Evolutionary conservation across 2,797 vertebrate species (phyloP).

Genomic region (Danio jaintianensis): DNA sequence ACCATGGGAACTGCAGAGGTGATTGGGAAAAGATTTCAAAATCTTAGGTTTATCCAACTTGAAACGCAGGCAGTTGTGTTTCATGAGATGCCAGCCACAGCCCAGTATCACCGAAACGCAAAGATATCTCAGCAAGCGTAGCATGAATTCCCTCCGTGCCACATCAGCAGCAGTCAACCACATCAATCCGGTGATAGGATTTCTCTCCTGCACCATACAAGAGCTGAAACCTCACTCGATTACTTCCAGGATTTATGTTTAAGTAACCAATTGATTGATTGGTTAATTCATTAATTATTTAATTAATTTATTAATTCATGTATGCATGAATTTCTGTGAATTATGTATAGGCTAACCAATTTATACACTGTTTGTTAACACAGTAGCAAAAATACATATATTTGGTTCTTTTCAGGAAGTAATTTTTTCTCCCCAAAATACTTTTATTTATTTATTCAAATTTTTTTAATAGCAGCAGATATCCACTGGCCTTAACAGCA

Average conservation of each 20-base stretch:
- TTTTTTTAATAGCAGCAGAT: too few species aligned
- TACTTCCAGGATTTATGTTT: not conserved
- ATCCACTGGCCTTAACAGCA: too few species aligned
- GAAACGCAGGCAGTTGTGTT: slow-evolving; percentile 28
- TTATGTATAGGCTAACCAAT: too few species aligned
- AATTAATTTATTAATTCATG: not conserved
- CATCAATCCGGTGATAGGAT: not conserved
- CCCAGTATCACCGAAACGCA: not conserved
- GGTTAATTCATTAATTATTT: not conserved
- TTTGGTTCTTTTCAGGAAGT: too few species aligned
- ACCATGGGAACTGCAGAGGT: slow-evolving; percentile 30
- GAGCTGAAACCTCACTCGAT: not conserved
- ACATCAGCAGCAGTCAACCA: not conserved
- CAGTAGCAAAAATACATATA: too few species aligned
- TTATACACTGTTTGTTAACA: too few species aligned
- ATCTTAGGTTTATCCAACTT: slow-evolving; percentile 27
- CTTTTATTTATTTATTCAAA: too few species aligned
- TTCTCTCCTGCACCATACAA: not conserved
- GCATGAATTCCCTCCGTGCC: not conserved
- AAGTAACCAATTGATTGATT: not conserved
- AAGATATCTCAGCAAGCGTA: not conserved
- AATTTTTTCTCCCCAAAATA: too few species aligned
- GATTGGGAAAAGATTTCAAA: slow-evolving; percentile 41
- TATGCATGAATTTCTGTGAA: too few species aligned
- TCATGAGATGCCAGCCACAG: slow-evolving; percentile 19